Percentiles rank a stretch among this genome's conserved stretches.
phyloP scores from a whole-genome alignment of 2,113 vertebrate species.

The Lates calcarifer region DNA sequence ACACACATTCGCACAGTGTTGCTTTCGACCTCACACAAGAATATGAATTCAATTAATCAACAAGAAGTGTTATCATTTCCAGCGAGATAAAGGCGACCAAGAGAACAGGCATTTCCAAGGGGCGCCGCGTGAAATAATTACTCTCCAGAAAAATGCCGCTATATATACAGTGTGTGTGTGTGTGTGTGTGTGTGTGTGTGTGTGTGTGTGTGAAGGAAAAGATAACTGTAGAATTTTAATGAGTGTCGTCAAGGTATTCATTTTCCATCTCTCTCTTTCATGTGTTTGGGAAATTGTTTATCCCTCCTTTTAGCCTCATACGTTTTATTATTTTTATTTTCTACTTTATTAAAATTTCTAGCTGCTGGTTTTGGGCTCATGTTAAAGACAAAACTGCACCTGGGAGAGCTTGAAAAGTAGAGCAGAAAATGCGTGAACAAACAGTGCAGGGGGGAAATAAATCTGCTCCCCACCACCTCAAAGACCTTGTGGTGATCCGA shows the following conservation, averaged over 20 bases:
- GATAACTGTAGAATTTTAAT: slow-evolving; percentile 58
- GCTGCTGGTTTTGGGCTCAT: background rate
- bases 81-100: slow-evolving; percentile 35
- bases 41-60: slow-evolving; percentile 62
- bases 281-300: background rate
- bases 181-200: slow-evolving; percentile 20
- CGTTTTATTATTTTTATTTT: background rate
- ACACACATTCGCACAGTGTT: background rate
- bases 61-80: slow-evolving; percentile 52
- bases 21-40: slow-evolving; percentile 15
- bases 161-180: background rate
- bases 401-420: background rate
- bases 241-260: slow-evolving; percentile 30
- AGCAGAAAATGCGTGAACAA: background rate
- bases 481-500: background rate
- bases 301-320: background rate
- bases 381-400: background rate
- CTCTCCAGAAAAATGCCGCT: slow-evolving; percentile 32
- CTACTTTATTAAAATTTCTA: background rate
- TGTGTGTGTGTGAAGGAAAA: slow-evolving; percentile 3
- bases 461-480: background rate
- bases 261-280: slow-evolving; percentile 19
- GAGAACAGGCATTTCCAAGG: slow-evolving; percentile 47
- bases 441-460: background rate
- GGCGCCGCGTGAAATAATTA: slow-evolving; percentile 42